Conservation (phyloP, 2,797 vertebrate species). For the Diceros bicornis region DNA sequence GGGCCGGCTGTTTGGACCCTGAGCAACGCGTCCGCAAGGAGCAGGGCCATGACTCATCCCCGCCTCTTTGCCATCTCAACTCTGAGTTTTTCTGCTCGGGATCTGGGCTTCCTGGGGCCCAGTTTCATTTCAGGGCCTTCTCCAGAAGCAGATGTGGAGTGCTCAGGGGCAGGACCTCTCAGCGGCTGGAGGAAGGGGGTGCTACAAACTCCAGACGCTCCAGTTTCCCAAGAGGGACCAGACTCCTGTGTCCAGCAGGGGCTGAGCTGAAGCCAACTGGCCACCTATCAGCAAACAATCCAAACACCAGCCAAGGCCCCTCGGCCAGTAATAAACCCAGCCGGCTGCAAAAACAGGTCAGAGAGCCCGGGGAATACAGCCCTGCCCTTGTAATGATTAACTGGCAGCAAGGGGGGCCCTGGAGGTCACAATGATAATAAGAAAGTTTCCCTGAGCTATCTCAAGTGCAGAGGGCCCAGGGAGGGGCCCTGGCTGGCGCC, state of each 20-base stretch:
- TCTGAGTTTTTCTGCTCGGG: background rate
- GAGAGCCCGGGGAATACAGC: conserved; percentile 83
- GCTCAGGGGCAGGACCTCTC: background rate
- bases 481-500: conserved; percentile 58
- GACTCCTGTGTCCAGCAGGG: background rate
- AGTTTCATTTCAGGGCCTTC: background rate
- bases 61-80: background rate
- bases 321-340: conserved; percentile 87
- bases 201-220: background rate
- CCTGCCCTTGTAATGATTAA: conserved; percentile 89
- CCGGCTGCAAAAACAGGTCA: conserved; percentile 87
- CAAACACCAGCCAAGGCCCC: conserved; percentile 88
- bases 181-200: background rate
- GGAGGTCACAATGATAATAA: conserved; percentile 79
- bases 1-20: background rate
- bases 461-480: conserved; percentile 77
- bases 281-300: conserved; percentile 83
- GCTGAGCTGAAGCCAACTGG: conserved; percentile 84
- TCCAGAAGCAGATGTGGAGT: background rate
- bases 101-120: background rate
- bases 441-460: conserved; percentile 78
- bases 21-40: background rate
- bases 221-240: conserved; percentile 75
- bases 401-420: conserved; percentile 83
- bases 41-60: accelerated